phyloP scores from a whole-genome alignment of 1,140 invertebrate species.

The Lordiphosa collinella region DNA sequence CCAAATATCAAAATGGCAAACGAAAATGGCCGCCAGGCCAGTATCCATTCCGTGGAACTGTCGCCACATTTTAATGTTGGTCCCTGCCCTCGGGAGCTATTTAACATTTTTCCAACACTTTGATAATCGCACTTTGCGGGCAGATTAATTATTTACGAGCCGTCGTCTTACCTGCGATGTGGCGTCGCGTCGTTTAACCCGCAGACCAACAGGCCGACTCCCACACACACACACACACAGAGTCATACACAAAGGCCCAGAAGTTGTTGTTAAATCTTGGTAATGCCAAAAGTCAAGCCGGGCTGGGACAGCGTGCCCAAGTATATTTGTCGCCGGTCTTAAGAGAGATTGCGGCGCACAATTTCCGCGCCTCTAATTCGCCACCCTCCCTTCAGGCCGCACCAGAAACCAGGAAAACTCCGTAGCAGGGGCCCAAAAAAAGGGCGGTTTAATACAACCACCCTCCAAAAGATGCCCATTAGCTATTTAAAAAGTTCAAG shows the following conservation, averaged over 20 bases:
- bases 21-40: conserved; percentile 44
- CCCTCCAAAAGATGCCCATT: too few relatives aligned
- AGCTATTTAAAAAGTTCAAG: too few relatives aligned
- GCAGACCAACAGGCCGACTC: conserved; percentile 32
- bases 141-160: conserved; percentile 77
- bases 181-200: conserved; percentile 62
- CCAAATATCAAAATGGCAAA: conserved; percentile 61
- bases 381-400: conserved; percentile 1
- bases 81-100: conserved; percentile 65
- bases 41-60: conserved; percentile 30
- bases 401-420: conserved; percentile 7
- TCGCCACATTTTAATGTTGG: conserved; percentile 70
- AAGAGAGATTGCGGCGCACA: conserved; percentile 73
- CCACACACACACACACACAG: conserved; percentile 6
- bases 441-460: neutral
- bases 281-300: conserved; percentile 63
- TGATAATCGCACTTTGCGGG: conserved; percentile 76
- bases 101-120: conserved; percentile 78
- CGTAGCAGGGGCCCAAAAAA: neutral
- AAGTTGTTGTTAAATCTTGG: conserved; percentile 73
- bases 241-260: conserved; percentile 43
- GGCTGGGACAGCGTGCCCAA: conserved; percentile 40
- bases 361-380: conserved; percentile 46
- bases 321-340: conserved; percentile 77
- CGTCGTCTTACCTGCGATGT: conserved; percentile 31